phyloP scores from a whole-genome alignment of 2,888 invertebrate genomes.

The Cerceris rybyensis region DNA sequence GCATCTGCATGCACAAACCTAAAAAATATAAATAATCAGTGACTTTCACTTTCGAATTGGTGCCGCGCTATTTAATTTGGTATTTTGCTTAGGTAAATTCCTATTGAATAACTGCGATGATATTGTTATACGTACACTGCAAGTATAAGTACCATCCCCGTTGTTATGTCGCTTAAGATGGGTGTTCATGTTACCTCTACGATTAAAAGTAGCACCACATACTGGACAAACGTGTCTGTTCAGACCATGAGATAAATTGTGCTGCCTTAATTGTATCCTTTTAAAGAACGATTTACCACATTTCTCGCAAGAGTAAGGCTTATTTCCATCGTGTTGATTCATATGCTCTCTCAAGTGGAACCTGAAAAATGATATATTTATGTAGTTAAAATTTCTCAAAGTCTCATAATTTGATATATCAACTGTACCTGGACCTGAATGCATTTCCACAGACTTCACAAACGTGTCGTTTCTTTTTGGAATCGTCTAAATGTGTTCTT shows the following conservation, averaged over 20 bases:
- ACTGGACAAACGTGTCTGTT: constrained; percentile 73
- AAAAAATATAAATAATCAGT: not conserved
- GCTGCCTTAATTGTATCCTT: constrained; percentile 77
- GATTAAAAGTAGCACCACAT: constrained; percentile 76
- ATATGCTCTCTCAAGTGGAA: constrained; percentile 82
- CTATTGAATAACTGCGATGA: not conserved
- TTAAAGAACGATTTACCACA: constrained; percentile 81
- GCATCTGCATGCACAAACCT: constrained; percentile 73
- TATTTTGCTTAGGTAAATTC: no score
- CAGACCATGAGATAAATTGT: constrained; percentile 72
- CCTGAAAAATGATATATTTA: constrained; percentile 53
- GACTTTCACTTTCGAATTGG: constrained; percentile 1
- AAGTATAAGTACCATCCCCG: constrained; percentile 70
- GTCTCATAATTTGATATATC: not conserved
- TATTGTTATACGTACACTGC: constrained; percentile 67
- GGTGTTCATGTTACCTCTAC: constrained; percentile 77
- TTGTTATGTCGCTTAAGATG: constrained; percentile 76
- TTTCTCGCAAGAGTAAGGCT: constrained; percentile 79
- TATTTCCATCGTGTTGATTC: constrained; percentile 80
- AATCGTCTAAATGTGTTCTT: constrained; percentile 75
- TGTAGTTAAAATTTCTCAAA: constrained; percentile 10
- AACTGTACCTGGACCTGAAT: constrained; percentile 78
- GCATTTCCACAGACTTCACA: constrained; percentile 82
- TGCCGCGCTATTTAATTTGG: no score
- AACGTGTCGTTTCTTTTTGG: constrained; percentile 75